Evolutionary conservation across 1,140 invertebrate species (phyloP), one percentile per base, ranked within the genome.

Genomic region (Dinoponera quadriceps): DNA sequence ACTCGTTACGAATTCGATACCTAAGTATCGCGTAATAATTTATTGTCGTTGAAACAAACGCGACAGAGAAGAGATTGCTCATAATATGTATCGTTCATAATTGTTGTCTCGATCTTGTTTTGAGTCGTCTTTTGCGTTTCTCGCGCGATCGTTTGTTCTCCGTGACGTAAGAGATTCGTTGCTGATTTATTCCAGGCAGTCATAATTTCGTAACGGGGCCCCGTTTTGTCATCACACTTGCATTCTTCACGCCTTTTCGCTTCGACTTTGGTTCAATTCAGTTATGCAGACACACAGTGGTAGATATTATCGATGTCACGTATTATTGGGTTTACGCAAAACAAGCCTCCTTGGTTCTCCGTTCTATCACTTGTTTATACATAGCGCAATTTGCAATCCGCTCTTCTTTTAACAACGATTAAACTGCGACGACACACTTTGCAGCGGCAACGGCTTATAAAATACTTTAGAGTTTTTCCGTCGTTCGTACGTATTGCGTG

Each of bases 281-380:
- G 51, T 71, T 80, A 14, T 65, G 63, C 75, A 69, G 27, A 71
- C 75, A 80, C 75, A 80, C 75, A 78, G 14, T 80, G 38, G 75
- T 80, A 78, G 75, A 69, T 69, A 71, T 69, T n/a, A 14, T 78
- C 55, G 51, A 80, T 33, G 33, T 80, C 75, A 80, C 75, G 33
- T 80, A 71, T 80, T 80, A 33, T 29, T 59, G 59, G 5, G 22
- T 66, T 71, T 80, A n/a, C 65, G 75, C 65, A 57, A 44, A 71
- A 14, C 65, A 71, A 57, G 29, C n/a, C 57, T 82, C 44, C 72
- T 65, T 82, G 18, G 29, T 63, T 82, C 9, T 29, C 51, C 44
- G 33, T 82, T 60, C 44, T 54, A 55, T 16, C 33, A 65, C 44
- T 29, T 65, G 5, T 77, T 74, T 66, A 16, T 38, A 62, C 65